Percentiles rank a stretch among this genome's conserved stretches.
Evolutionary conservation across 1,140 invertebrate species (phyloP).

Genomic region (Nomia melanderi): DNA sequence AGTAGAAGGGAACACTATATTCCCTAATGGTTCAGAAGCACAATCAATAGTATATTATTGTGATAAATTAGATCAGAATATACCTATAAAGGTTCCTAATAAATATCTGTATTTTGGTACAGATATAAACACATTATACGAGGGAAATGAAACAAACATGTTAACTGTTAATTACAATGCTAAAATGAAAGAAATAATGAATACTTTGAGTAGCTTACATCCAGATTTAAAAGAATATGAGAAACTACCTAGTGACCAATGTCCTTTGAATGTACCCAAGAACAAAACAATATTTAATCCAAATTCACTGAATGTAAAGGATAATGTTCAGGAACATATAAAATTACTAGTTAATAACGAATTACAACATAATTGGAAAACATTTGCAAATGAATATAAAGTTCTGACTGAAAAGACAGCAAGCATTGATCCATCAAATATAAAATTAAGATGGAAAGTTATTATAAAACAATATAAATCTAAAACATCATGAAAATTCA

Average conservation of each 20-base stretch:
- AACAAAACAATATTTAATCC: background rate
- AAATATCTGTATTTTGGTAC: background rate
- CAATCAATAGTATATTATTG: conserved; percentile 15
- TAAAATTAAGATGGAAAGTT: conserved; percentile 29
- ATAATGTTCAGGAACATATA: background rate
- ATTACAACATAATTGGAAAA: background rate
- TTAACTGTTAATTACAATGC: background rate
- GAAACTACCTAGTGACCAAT: background rate
- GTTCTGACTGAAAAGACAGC: background rate
- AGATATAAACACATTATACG: background rate
- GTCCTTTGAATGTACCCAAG: background rate
- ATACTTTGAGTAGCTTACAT: background rate
- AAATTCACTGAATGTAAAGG: background rate
- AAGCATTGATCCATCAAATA: background rate
- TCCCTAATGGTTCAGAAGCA: background rate
- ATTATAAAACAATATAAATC: conserved; percentile 5
- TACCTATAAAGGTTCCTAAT: background rate
- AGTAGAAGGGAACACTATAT: background rate
- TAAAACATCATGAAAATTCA: background rate
- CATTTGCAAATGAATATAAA: background rate
- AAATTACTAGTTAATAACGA: background rate
- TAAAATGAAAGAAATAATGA: conserved; percentile 1
- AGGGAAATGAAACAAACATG: background rate
- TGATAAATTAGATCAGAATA: conserved; percentile 10
- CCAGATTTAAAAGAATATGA: conserved; percentile 16